Percentiles rank a stretch among this genome's conserved stretches.
These are phyloP conservation scores for Micropoecilia bifurca DNA, from an alignment of 2,797 vertebrate genomes.

Conservation along the genomic window DNA sequence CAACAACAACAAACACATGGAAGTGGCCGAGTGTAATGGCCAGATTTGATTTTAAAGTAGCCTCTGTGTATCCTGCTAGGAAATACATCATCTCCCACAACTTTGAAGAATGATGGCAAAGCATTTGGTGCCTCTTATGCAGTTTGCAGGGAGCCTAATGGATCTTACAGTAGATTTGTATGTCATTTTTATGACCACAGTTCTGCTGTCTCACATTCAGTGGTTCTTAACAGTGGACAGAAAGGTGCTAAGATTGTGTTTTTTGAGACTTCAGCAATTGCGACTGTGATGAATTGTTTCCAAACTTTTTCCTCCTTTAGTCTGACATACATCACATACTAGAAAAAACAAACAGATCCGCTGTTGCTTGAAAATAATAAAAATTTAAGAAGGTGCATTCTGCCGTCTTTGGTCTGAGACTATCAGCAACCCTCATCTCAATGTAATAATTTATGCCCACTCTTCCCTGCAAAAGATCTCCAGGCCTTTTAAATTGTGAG, in stretches of 20 bases:
- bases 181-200: not conserved
- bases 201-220: not conserved
- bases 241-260: not conserved
- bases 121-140: not conserved
- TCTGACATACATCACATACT: not conserved
- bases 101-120: not conserved
- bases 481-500: not conserved
- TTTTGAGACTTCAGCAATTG: not conserved
- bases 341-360: not conserved
- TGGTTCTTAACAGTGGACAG: not conserved
- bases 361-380: not conserved
- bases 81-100: not conserved
- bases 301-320: not conserved
- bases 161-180: not conserved
- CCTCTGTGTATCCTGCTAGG: not conserved
- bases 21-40: not conserved
- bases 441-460: not conserved
- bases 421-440: not conserved
- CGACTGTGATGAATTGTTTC: not conserved
- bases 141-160: not conserved
- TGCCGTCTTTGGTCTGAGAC: not conserved
- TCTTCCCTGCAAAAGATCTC: not conserved
- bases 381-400: not conserved
- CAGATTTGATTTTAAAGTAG: slow-evolving; percentile 3
- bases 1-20: not conserved